These are phyloP conservation scores for Ptilonorhynchus violaceus DNA, from an alignment of 2,113 vertebrate genomes.

Conservation along the genomic window DNA sequence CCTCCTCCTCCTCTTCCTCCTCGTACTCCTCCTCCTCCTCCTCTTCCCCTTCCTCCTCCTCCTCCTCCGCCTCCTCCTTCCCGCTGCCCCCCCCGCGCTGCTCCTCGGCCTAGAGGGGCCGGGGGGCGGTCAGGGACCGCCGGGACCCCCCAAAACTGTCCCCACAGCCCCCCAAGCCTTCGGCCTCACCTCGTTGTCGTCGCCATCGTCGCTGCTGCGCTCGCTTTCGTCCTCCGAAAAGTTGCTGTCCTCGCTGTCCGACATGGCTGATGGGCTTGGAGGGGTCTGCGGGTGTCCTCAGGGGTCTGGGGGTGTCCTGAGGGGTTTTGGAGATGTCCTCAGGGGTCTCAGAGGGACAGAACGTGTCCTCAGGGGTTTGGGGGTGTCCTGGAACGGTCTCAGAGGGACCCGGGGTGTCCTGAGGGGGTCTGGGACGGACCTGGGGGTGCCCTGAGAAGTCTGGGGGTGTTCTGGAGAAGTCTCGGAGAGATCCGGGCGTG, in stretches of 20 bases:
- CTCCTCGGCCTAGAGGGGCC: not conserved
- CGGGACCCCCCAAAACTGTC: not conserved
- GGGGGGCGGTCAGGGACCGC: not conserved
- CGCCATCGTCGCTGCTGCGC: not conserved
- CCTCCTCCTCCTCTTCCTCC: not conserved
- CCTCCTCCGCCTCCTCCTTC: not conserved
- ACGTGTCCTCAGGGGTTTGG: too few relatives aligned
- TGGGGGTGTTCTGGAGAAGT: too few relatives aligned
- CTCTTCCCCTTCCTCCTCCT: not conserved
- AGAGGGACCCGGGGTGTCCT: too few relatives aligned
- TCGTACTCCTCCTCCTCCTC: not conserved
- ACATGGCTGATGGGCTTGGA: not conserved
- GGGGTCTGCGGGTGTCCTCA: not conserved
- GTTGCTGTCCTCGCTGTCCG: not conserved
- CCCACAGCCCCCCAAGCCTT: not conserved
- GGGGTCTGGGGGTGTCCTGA: not conserved
- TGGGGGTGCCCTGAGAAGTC: not conserved
- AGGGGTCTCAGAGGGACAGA: too few relatives aligned
- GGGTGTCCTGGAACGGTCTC: too few relatives aligned
- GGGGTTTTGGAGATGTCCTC: too few relatives aligned
- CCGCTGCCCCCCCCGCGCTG: not conserved
- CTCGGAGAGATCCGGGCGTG: too few relatives aligned
- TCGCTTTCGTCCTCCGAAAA: not conserved
- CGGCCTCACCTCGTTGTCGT: not conserved
- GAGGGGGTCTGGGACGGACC: not conserved